phyloP scores from a whole-genome alignment of 2,797 vertebrate genomes.

The Microctenopoma lineatum region DNA sequence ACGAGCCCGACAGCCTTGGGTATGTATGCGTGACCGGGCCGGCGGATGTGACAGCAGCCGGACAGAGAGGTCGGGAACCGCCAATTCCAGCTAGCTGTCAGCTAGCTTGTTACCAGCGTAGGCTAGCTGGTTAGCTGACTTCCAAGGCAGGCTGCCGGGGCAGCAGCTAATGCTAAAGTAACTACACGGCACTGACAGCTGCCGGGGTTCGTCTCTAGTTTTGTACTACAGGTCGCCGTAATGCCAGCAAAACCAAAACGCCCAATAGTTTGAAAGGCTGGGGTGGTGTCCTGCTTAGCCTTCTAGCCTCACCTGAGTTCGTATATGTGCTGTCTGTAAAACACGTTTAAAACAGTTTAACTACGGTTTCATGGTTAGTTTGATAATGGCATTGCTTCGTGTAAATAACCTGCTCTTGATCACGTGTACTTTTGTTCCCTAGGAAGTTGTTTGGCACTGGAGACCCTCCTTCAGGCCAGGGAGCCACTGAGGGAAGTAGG shows the following conservation, averaged over 20 bases:
- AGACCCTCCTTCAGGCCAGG: conserved; percentile 25
- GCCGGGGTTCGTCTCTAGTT: neutral
- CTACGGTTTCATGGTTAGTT: neutral
- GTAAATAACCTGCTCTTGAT: neutral
- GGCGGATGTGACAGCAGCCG: conserved; percentile 29
- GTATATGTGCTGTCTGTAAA: neutral
- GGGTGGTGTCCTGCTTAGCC: conserved; percentile 32
- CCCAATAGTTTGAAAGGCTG: conserved; percentile 1
- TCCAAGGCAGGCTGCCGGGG: neutral
- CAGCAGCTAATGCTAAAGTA: neutral
- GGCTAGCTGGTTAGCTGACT: conserved; percentile 32
- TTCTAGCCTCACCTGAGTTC: conserved; percentile 31
- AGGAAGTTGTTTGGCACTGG: neutral
- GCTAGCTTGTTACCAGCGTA: conserved; percentile 49
- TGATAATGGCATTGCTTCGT: neutral
- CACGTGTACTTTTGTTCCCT: neutral
- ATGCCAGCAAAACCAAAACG: neutral
- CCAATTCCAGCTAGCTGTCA: conserved; percentile 71
- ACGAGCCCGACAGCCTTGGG: neutral
- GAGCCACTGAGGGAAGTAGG: conserved; percentile 1
- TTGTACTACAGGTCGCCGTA: accelerated
- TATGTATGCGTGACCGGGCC: neutral
- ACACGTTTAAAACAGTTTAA: neutral
- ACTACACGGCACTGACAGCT: neutral
- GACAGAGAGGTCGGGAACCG: conserved; percentile 56